Conservation (phyloP, 2,888 invertebrate species). For the Pheosia tremula region DNA sequence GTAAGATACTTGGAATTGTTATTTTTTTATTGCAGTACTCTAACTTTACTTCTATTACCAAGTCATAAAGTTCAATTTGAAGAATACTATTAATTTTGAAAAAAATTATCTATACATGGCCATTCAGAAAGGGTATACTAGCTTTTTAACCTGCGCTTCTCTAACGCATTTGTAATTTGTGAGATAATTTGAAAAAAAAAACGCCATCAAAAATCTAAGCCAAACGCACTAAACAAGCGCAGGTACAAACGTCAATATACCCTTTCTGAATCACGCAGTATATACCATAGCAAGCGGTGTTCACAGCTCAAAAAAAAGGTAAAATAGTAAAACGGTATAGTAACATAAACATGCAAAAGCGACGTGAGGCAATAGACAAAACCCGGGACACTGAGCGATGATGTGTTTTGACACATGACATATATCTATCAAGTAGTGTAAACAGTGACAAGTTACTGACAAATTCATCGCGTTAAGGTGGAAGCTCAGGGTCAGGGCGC, state of each 20-base stretch:
- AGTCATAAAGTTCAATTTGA: background rate
- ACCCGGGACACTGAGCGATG: background rate
- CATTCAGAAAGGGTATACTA: no score
- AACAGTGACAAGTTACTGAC: background rate
- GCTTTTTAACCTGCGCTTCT: no score
- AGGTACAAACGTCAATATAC: no score
- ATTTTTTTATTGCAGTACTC: background rate
- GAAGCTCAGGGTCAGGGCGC: no score
- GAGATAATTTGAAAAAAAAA: no score
- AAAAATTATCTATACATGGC: background rate
- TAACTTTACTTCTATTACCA: no score
- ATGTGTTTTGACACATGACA: background rate
- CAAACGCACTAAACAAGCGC: no score
- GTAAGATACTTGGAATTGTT: background rate
- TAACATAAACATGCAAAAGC: conserved; percentile 53
- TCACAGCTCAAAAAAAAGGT: conserved; percentile 42
- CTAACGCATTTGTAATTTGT: no score
- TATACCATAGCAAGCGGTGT: conserved; percentile 38
- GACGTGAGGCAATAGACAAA: background rate
- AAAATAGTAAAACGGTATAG: conserved; percentile 52
- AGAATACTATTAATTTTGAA: background rate
- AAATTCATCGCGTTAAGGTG: no score
- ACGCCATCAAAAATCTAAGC: no score
- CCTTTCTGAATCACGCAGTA: no score
- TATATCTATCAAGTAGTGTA: background rate